Conservation (phyloP, 2,888 invertebrate genomes). For the Hirudinaria manillensis region DNA sequence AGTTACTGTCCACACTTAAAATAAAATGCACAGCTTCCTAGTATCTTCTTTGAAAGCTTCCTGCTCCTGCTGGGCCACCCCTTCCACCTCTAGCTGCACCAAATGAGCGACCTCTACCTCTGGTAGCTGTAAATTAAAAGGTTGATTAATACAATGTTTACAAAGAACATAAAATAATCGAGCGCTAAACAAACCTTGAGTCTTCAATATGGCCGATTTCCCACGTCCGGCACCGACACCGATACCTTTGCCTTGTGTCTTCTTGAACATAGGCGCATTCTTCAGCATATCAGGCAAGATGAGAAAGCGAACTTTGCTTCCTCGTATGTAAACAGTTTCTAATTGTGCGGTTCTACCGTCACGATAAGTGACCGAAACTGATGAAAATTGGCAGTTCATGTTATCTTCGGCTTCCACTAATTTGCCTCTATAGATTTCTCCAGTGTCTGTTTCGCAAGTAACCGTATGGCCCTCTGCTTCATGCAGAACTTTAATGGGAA, state of each 20-base stretch:
- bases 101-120: conserved; percentile 45
- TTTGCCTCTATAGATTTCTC: conserved; percentile 93
- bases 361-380: conserved; percentile 81
- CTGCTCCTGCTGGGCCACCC: conserved; percentile 45
- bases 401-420: conserved; percentile 98
- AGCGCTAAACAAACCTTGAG: conserved; percentile 45
- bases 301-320: conserved; percentile 88
- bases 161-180: background rate
- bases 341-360: conserved; percentile 87
- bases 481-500: conserved; percentile 97
- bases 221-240: conserved; percentile 56
- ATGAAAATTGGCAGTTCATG: conserved; percentile 97
- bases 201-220: conserved; percentile 57
- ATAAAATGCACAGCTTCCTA: background rate
- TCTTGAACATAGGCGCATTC: conserved; percentile 91
- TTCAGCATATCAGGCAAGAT: conserved; percentile 99
- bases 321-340: conserved; percentile 95
- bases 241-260: conserved; percentile 74
- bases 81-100: conserved; percentile 58
- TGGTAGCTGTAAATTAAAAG: conserved; percentile 57
- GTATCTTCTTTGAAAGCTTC: conserved; percentile 45
- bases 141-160: background rate
- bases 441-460: conserved; percentile 95
- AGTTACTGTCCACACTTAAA: background rate
- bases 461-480: conserved; percentile 99